These are phyloP conservation scores for Percina caprodes DNA, from an alignment of 2,113 vertebrate genomes.

Conservation along the genomic window DNA sequence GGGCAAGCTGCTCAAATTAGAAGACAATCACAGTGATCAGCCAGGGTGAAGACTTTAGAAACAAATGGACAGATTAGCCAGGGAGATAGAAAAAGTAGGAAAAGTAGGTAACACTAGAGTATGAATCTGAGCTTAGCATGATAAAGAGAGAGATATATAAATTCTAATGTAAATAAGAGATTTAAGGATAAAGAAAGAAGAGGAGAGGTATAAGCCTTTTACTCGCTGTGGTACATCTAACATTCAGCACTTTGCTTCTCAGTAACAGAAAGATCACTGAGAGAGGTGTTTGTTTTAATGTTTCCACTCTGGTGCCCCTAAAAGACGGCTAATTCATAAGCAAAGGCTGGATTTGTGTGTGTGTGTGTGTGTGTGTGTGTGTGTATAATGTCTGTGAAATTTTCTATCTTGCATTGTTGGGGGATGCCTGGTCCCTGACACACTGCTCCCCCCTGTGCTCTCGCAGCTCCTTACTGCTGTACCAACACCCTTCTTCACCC, in stretches of 20 bases:
- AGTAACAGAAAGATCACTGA: conserved; percentile 31
- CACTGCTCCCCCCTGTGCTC: conserved; percentile 16
- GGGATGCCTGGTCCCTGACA: conserved; percentile 41
- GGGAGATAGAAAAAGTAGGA: conserved; percentile 19
- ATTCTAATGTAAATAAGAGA: conserved; percentile 50
- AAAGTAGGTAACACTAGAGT: conserved; percentile 25
- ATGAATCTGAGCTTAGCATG: conserved; percentile 34
- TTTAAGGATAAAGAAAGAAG: conserved; percentile 31
- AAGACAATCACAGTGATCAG: conserved; percentile 53
- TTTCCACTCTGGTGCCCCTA: conserved; percentile 10
- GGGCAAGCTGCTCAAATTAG: conserved; percentile 32
- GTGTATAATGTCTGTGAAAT: conserved; percentile 29
- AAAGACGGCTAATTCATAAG: conserved; percentile 28
- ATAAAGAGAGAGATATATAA: conserved; percentile 21
- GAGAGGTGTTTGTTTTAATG: conserved; percentile 43
- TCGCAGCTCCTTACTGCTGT: conserved; percentile 48
- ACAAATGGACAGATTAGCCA: conserved; percentile 70
- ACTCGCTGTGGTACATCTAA: conserved; percentile 27
- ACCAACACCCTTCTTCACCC: conserved; percentile 29
- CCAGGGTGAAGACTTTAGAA: conserved; percentile 43
- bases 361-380: conserved; percentile 18
- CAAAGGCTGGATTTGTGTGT: conserved; percentile 25
- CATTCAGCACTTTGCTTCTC: conserved; percentile 43
- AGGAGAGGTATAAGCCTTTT: conserved; percentile 19
- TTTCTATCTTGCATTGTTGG: conserved; percentile 38